Conservation (phyloP, 2,888 invertebrate genomes). For the Drosophila ustulata region DNA sequence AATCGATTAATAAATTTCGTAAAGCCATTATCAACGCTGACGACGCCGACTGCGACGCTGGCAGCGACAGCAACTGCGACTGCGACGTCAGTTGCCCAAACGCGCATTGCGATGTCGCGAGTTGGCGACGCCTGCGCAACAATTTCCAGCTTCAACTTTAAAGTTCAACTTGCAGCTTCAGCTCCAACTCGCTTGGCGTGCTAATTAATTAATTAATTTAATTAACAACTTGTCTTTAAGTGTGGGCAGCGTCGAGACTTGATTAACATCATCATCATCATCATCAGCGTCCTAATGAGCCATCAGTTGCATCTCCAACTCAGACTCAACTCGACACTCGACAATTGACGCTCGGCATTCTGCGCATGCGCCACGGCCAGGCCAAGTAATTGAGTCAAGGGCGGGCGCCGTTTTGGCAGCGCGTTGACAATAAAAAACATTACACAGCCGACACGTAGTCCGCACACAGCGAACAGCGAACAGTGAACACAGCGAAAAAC, state of each 20-base stretch:
- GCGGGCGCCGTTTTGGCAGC: conserved; percentile 55
- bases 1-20: conserved; percentile 80
- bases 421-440: conserved; percentile 61
- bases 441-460: conserved; percentile 63
- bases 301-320: neutral
- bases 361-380: conserved; percentile 71
- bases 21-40: conserved; percentile 65
- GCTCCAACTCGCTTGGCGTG: conserved; percentile 22
- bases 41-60: conserved; percentile 19
- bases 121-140: conserved; percentile 49
- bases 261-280: conserved; percentile 20
- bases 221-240: conserved; percentile 45
- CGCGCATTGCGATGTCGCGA: conserved; percentile 46
- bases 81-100: conserved; percentile 42
- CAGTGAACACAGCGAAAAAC: neutral
- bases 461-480: neutral
- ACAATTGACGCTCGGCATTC: conserved; percentile 56
- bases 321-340: neutral
- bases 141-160: conserved; percentile 30
- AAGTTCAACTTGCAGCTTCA: conserved; percentile 14
- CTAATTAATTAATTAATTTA: conserved; percentile 38
- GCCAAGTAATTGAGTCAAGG: conserved; percentile 76
- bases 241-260: conserved; percentile 25
- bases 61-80: conserved; percentile 27
- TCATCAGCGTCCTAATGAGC: neutral